Evolutionary conservation across 1,140 invertebrate species (phyloP).

Genomic region (Aphaenogaster ashmeadi): DNA sequence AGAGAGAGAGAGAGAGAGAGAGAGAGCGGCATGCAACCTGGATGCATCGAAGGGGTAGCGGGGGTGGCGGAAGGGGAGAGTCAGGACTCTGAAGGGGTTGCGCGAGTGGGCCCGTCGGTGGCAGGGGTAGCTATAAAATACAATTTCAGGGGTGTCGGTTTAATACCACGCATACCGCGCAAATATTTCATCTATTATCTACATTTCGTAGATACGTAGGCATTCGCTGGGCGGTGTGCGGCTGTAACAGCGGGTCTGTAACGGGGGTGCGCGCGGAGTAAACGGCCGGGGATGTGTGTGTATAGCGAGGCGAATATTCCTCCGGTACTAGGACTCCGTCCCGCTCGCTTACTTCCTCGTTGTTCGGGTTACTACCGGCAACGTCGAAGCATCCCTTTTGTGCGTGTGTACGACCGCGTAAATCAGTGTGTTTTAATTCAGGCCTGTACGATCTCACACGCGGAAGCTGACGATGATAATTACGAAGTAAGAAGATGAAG

Average conservation of each 20-base stretch:
- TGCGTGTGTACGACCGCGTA: not conserved
- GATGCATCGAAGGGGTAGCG: not conserved
- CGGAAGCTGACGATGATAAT: not conserved
- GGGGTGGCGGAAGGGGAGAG: not conserved
- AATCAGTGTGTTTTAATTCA: slow-evolving; percentile 53
- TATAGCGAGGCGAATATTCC: slow-evolving; percentile 38
- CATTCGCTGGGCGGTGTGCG: slow-evolving; percentile 61
- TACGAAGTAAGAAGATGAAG: not conserved
- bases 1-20: slow-evolving; percentile 6
- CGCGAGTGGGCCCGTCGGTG: slow-evolving; percentile 45
- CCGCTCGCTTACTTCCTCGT: not conserved
- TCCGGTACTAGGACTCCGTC: slow-evolving; percentile 20
- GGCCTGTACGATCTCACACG: not conserved
- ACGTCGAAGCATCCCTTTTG: slow-evolving; percentile 31
- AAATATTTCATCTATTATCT: slow-evolving; percentile 77
- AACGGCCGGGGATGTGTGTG: slow-evolving; percentile 38
- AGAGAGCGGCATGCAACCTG: not conserved
- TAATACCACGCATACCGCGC: slow-evolving; percentile 75
- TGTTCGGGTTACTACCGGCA: slow-evolving; percentile 34
- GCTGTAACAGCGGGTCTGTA: slow-evolving; percentile 23
- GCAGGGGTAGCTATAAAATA: slow-evolving; percentile 70
- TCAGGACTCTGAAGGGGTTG: slow-evolving; percentile 53
- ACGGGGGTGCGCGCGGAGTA: slow-evolving; percentile 54
- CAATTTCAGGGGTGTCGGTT: slow-evolving; percentile 72
- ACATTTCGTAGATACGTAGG: slow-evolving; percentile 71